These are phyloP conservation scores for Patella depressa DNA, from an alignment of 2,888 invertebrate genomes.

Conservation along the genomic window DNA sequence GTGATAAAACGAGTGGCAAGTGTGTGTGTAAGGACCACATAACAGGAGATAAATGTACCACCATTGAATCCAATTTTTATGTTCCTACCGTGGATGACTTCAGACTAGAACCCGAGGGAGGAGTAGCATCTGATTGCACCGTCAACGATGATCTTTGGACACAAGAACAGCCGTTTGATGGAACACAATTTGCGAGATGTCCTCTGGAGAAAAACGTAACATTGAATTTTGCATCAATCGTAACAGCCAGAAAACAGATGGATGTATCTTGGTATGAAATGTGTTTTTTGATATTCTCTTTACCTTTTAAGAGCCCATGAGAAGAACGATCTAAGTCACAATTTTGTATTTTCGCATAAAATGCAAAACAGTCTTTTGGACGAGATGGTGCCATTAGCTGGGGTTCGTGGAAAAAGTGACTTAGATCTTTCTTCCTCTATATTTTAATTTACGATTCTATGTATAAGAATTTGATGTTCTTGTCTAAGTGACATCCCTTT, in stretches of 20 bases:
- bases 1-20: slow-evolving; percentile 87
- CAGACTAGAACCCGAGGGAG: slow-evolving; percentile 13
- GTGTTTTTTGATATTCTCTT: too few relatives aligned
- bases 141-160: slow-evolving; percentile 13
- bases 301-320: too few relatives aligned
- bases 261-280: slow-evolving; percentile 16
- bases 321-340: too few relatives aligned
- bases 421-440: too few relatives aligned
- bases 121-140: slow-evolving; percentile 1
- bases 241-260: not conserved
- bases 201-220: not conserved
- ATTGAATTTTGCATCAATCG: slow-evolving; percentile 2
- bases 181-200: slow-evolving; percentile 18
- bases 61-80: slow-evolving; percentile 55
- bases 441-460: too few relatives aligned
- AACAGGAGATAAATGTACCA: slow-evolving; percentile 86
- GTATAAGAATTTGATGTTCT: too few relatives aligned
- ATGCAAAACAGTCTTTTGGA: too few relatives aligned
- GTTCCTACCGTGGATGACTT: slow-evolving; percentile 19
- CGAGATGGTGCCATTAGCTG: too few relatives aligned
- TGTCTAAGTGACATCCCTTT: too few relatives aligned
- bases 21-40: slow-evolving; percentile 92
- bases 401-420: too few relatives aligned
- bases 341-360: too few relatives aligned
- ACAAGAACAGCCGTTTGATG: slow-evolving; percentile 18